Base-by-base conservation (phyloP, 2,888 invertebrate species). In the Timema cristinae region DNA sequence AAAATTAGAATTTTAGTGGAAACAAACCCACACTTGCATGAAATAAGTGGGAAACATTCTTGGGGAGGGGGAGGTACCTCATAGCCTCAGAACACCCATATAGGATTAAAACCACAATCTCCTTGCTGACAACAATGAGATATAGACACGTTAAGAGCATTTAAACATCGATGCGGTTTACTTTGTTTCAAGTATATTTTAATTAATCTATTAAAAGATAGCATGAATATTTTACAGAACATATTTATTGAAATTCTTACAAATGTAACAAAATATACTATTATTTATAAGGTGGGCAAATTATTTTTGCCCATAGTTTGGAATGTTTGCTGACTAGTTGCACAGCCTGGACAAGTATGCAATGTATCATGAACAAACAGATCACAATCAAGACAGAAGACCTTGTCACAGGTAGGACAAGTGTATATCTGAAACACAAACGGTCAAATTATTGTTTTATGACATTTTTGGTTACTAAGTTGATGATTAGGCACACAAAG, bases 301-400 rank as follows among this genome's bases (percentile, higher is more conserved):
- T 6, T 47, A 10, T 70, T 66, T 48, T 15, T 50, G 32, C 70
- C 66, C 66, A 54, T 52, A 11, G 15, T 50, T 13, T 71, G 71
- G 50, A 68, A 67, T 6, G 69, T 72, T 11, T 69, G 16, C 32
- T 70, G 82, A 81, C 86, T 88, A 5, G 92, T 90, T n/a, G 95
- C 90, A 84, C 99, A 99, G 63, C 96, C 97, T 15, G 98, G 98
- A 82, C 99, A 99, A 56, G 94, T 93, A 82, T 99, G 98, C 70
- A 99, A 85, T 0, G 94, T 92, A 77, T 95, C 94, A 76, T 98
- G 95, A 56, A 98, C 90, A 80, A 96, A 94, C 77, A 94, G 87
- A 85, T 98, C 98, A 85, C 99, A 99, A 82, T 98, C 97, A 78
- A 94, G 86, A 81, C 99, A 99, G 83, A 94, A 98, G 73, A 87